Conservation (phyloP, 1,140 invertebrate species). For the Heterodera carotae region DNA sequence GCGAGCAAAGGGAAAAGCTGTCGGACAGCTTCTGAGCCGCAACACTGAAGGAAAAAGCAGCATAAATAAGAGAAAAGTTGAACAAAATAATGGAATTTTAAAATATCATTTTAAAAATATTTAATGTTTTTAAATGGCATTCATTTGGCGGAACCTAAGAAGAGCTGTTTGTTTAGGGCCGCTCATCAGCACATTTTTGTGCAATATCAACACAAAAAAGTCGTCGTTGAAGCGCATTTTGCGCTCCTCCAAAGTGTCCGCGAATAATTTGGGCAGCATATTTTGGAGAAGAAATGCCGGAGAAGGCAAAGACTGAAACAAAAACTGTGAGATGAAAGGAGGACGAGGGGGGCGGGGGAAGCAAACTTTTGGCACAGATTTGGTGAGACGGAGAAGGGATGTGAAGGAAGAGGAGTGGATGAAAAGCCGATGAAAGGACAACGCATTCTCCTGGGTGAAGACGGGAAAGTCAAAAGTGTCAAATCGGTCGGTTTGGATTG, state of each 20-base stretch:
- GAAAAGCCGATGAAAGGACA: constrained; percentile 16
- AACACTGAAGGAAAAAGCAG: too few species aligned
- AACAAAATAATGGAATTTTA: constrained; percentile 10
- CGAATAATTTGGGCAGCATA: constrained; percentile 22
- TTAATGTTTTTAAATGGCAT: too few species aligned
- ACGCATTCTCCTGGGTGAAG: constrained; percentile 15
- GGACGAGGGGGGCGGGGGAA: not conserved
- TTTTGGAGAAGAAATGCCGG: constrained; percentile 9
- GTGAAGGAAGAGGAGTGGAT: constrained; percentile 8
- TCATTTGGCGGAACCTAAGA: constrained; percentile 3
- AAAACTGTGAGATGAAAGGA: not conserved
- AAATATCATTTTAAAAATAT: too few species aligned
- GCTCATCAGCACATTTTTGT: not conserved
- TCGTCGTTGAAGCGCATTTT: constrained; percentile 26
- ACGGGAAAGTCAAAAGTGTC: not conserved
- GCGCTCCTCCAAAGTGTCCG: constrained; percentile 17
- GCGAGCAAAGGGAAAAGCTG: constrained; percentile 17
- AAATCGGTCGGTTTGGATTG: not conserved
- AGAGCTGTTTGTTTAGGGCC: constrained; percentile 1
- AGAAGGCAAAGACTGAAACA: constrained; percentile 13
- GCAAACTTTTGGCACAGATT: not conserved
- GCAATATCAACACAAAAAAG: constrained; percentile 21
- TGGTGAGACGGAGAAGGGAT: not conserved
- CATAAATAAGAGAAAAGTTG: too few species aligned
- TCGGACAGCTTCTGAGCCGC: constrained; percentile 17